Evolutionary conservation across 2,797 vertebrate genomes (phyloP).

Genomic region (Tinamus major): DNA sequence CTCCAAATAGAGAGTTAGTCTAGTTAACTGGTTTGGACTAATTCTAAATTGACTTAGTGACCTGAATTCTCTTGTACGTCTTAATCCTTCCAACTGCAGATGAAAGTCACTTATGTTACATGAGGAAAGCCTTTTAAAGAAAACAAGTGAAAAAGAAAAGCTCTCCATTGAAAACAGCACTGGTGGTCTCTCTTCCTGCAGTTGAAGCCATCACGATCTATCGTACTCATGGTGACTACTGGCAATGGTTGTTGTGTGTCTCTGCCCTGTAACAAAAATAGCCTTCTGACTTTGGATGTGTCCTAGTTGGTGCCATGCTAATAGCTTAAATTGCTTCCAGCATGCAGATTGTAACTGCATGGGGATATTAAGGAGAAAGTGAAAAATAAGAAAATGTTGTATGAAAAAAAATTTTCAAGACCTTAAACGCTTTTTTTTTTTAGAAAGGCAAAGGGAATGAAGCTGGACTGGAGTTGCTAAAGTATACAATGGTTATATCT

Average conservation of each 20-base stretch:
- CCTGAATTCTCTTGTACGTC: not conserved
- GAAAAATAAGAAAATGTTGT: not conserved
- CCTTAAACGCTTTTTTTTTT: not conserved
- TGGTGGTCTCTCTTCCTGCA: not conserved
- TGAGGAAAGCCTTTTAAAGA: not conserved
- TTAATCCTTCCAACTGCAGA: not conserved
- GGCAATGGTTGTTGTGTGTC: rapidly evolving
- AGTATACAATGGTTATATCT: not conserved
- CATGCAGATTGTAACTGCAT: not conserved
- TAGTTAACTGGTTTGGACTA: not conserved
- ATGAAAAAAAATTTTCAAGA: not conserved
- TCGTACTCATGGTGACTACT: not conserved
- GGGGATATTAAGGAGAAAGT: not conserved
- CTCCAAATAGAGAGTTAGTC: not conserved
- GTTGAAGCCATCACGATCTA: not conserved
- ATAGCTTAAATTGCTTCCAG: not conserved
- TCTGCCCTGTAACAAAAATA: not conserved
- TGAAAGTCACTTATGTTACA: rapidly evolving
- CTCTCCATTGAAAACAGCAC: not conserved
- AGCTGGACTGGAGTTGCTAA: not conserved
- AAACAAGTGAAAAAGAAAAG: not conserved
- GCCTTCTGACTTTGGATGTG: not conserved
- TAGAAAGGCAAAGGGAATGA: not conserved
- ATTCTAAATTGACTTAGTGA: not conserved
- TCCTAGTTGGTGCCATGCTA: not conserved